Percentiles rank a stretch among this genome's conserved stretches.
Conservation (phyloP, 2,888 invertebrate species). For the Axea sp. region DNA sequence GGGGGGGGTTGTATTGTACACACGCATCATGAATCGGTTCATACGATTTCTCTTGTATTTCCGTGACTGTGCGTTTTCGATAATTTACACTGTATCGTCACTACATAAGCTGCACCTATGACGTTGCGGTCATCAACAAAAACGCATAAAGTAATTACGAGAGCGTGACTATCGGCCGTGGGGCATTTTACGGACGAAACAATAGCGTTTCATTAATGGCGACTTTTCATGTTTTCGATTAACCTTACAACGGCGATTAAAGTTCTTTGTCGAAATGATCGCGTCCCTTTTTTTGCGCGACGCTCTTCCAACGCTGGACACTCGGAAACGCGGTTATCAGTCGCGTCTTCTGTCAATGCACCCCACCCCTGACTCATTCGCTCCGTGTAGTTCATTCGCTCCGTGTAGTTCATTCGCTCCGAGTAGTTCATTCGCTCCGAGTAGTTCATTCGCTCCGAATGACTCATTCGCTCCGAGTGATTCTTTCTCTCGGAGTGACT, state of each 20-base stretch:
- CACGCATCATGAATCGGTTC: conserved; percentile 29
- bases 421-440: conserved; percentile 20
- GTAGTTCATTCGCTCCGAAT: conserved; percentile 11
- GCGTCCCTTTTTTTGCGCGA: no score
- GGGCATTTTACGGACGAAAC: conserved; percentile 37
- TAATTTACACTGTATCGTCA: conserved; percentile 31
- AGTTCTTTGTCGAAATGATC: not conserved
- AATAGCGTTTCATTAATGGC: conserved; percentile 26
- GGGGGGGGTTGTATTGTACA: no score
- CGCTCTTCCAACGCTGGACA: no score
- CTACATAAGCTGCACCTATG: conserved; percentile 21
- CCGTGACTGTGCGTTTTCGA: conserved; percentile 26
- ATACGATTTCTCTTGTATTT: conserved; percentile 42
- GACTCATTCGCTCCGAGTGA: conserved; percentile 29
- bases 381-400: conserved; percentile 26
- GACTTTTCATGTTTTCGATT: conserved; percentile 40
- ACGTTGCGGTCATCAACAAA: conserved; percentile 30
- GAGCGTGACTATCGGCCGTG: conserved; percentile 28
- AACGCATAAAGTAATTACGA: conserved; percentile 45
- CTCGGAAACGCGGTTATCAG: conserved; percentile 7
- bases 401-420: conserved; percentile 23
- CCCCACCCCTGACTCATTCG: no score
- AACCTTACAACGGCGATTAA: conserved; percentile 23
- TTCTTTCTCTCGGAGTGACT: conserved; percentile 22
- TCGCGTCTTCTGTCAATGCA: conserved; percentile 11